These are phyloP conservation scores for Margaritifera margaritifera DNA, from an alignment of 2,888 invertebrate genomes.

Conservation along the genomic window DNA sequence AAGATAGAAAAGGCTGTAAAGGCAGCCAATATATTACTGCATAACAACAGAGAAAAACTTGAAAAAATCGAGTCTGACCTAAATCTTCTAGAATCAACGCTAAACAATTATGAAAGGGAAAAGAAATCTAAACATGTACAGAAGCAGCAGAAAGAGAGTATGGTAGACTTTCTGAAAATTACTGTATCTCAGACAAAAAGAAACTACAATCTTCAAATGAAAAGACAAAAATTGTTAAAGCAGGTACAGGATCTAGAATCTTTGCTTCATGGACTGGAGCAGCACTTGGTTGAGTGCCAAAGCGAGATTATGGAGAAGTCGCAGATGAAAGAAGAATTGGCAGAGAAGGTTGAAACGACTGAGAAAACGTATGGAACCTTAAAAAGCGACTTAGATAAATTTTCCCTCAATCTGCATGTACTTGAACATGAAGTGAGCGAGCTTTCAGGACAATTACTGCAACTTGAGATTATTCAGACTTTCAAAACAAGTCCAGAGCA, in stretches of 20 bases:
- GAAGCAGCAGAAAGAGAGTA: conserved; percentile 67
- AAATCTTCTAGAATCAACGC: conserved; percentile 57
- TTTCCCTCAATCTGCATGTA: conserved; percentile 58
- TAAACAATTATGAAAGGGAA: conserved; percentile 51
- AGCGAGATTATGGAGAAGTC: conserved; percentile 58
- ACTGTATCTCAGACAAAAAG: conserved; percentile 67
- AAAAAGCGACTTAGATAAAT: conserved; percentile 60
- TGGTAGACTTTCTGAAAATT: conserved; percentile 69
- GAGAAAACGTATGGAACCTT: conserved; percentile 58
- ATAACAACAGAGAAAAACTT: conserved; percentile 64
- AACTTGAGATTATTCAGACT: conserved; percentile 68
- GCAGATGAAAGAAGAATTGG: conserved; percentile 54
- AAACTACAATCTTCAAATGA: conserved; percentile 67
- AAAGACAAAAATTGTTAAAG: conserved; percentile 58
- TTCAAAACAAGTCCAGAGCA: conserved; percentile 69
- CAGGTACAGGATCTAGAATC: conserved; percentile 65
- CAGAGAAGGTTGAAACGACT: conserved; percentile 56
- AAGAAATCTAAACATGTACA: conserved; percentile 57
- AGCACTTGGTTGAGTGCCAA: conserved; percentile 56
- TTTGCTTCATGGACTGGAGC: conserved; percentile 51
- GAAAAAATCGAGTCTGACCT: conserved; percentile 62
- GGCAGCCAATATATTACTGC: conserved; percentile 58
- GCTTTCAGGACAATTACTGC: conserved; percentile 58
- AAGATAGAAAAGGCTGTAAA: conserved; percentile 61
- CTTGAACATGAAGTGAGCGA: conserved; percentile 64